These are phyloP conservation scores for Pangasius macronema DNA, from an alignment of 2,797 vertebrate genomes.

Conservation along the genomic window DNA sequence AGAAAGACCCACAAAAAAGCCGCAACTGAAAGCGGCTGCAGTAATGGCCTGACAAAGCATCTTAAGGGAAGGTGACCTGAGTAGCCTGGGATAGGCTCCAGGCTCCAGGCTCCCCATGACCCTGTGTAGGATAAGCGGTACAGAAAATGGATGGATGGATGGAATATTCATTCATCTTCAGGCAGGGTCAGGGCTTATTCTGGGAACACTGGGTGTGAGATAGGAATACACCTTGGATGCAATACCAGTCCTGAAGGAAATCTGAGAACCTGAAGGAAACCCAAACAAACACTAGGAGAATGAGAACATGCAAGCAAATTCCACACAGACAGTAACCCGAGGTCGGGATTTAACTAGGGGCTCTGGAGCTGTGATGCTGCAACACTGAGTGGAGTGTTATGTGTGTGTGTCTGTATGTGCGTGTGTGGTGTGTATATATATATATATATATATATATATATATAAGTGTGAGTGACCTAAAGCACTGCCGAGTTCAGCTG, in stretches of 20 bases:
- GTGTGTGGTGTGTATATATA: background rate
- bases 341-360: background rate
- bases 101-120: too few relatives aligned
- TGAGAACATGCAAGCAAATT: background rate
- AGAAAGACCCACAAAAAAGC: too few relatives aligned
- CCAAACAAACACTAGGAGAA: background rate
- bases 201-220: background rate
- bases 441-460: too few relatives aligned
- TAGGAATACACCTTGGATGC: background rate
- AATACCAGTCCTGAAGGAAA: background rate
- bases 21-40: too few relatives aligned
- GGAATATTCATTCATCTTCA: background rate
- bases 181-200: background rate
- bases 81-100: too few relatives aligned
- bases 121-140: too few relatives aligned
- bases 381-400: background rate
- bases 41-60: too few relatives aligned
- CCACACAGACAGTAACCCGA: background rate
- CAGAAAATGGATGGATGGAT: too few relatives aligned
- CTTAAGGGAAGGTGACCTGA: too few relatives aligned
- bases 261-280: background rate
- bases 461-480: slow-evolving; percentile 69
- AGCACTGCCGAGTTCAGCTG: slow-evolving; percentile 82
- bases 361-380: background rate
- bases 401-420: background rate